Base-by-base conservation (phyloP, 2,888 invertebrate genomes). In the Oxytorus armatus region DNA sequence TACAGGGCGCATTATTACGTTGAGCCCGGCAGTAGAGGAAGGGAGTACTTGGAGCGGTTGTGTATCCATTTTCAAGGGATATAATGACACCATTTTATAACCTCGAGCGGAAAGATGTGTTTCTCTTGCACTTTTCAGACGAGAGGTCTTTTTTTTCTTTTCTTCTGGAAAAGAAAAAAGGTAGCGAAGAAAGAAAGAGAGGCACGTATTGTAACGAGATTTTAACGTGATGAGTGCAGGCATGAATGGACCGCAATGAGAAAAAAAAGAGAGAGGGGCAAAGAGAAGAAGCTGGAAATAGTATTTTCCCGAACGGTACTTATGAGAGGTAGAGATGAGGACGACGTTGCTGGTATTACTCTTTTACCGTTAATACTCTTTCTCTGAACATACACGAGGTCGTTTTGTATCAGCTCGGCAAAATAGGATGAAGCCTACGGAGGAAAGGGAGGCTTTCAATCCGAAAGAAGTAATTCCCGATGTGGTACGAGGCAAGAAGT, bases 381-480 rank as follows among this genome's bases (percentile, higher is more conserved):
- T 3, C 39, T 51, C 14, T 33, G n/a, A 14, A 57, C 23, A 33
- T 49, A 21, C 33, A 33, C 47, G 2, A 66, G 14, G 3, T 10
- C 14, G 18, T 47, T 65, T 55, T 55, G 42, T n/a, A 57, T n/a
- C 36, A 3, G 25, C 14, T 44, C 8, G 10, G 21, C 18, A 55
- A 42, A 55, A n/a, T n/a, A 65, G 33, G 11, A 55, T 55, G 18
- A 44, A 57, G 14, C 14, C 29, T 36, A 47, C 8, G 36, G 16
- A 18, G 33, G 21, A 36, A 33, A 16, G 23, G 29, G 42, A 59
- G 36, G 18, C 29, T 49, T 66, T n/a, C n/a, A n/a, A 16, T 63
- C 72, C 79, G 83, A 85, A 84, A 85, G 72, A 74, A 83, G 82
- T 83, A 83, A 86, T 84, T 85, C 73, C 75, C 70, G 65, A 72